Evolutionary conservation across 2,797 vertebrate species (phyloP).

Genomic region (Sebastes trivittatus): DNA sequence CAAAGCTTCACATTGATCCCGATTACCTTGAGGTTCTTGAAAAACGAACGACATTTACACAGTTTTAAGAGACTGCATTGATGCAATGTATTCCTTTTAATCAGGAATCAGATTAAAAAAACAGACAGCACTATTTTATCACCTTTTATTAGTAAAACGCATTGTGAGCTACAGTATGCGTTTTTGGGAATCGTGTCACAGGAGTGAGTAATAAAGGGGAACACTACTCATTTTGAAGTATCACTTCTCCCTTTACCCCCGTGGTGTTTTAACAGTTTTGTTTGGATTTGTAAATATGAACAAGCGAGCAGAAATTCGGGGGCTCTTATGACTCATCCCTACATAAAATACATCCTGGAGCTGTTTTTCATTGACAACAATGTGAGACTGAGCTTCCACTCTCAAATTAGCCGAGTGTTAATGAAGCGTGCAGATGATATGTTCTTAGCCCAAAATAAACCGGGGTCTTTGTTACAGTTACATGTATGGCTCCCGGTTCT

Average conservation of each 20-base stretch:
- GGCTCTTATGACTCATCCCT: conserved; percentile 62
- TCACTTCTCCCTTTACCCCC: conserved; percentile 49
- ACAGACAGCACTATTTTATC: conserved; percentile 6
- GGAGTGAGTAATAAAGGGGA: conserved; percentile 25
- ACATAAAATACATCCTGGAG: conserved; percentile 48
- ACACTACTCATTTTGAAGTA: conserved; percentile 45
- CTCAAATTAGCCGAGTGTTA: conserved; percentile 59
- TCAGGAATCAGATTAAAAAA: conserved; percentile 40
- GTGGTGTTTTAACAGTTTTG: conserved; percentile 51
- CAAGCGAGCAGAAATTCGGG: conserved; percentile 42
- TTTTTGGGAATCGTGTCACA: conserved; percentile 38
- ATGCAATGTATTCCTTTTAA: conserved; percentile 21
- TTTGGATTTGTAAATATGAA: conserved; percentile 66
- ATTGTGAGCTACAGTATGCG: conserved; percentile 18
- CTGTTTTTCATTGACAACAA: conserved; percentile 54
- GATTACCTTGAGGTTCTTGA: conserved; percentile 99
- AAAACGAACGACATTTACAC: conserved; percentile 98
- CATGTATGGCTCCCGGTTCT: conserved; percentile 15
- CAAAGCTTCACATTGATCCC: conserved; percentile 97
- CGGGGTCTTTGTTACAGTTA: conserved; percentile 18
- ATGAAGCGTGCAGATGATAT: conserved; percentile 50
- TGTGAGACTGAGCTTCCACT: conserved; percentile 51
- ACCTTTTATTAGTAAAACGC: conserved; percentile 12
- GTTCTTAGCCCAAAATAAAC: conserved; percentile 57
- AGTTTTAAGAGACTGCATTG: conserved; percentile 86